phyloP scores from a whole-genome alignment of 2,113 vertebrate genomes.

The Aegotheles bennettii region DNA sequence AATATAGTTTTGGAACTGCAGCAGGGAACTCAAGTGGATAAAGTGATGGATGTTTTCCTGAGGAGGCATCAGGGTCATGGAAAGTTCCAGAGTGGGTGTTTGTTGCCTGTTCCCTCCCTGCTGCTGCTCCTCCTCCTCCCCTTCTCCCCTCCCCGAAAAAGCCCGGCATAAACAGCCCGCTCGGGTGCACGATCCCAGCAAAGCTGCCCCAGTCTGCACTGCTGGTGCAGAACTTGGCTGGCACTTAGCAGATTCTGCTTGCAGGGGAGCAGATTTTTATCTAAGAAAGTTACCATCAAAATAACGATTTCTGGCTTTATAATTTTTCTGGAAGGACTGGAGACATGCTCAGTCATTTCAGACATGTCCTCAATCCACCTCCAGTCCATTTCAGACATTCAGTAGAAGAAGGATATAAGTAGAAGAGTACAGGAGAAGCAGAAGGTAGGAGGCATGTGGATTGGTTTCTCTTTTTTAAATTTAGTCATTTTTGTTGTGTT shows the following conservation, averaged over 20 bases:
- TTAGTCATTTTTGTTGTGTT: background rate
- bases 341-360: constrained; percentile 32
- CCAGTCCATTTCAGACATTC: constrained; percentile 36
- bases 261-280: background rate
- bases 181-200: background rate
- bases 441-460: constrained; percentile 12
- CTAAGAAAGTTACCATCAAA: background rate
- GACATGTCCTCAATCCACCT: background rate
- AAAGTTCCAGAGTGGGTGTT: constrained; percentile 31
- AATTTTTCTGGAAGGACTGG: background rate
- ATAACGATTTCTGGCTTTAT: background rate
- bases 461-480: background rate
- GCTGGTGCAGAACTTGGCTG: background rate
- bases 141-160: background rate
- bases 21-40: background rate
- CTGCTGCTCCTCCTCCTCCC: background rate
- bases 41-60: background rate
- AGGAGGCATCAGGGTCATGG: background rate
- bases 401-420: constrained; percentile 52
- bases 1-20: background rate
- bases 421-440: background rate
- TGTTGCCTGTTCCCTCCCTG: background rate
- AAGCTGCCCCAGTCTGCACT: background rate
- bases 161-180: background rate
- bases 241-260: background rate